These are phyloP conservation scores for Bombyx mori DNA, from an alignment of 1,140 invertebrate genomes.

Conservation along the genomic window ASM3026992v2 NC_085124.1:8973001-8973500, in stretches of 20 bases:
- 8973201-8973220: conserved; percentile 6
- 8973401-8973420: conserved; percentile 18
- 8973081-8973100: too few relatives aligned
- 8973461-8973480: conserved; percentile 60
- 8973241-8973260: conserved; percentile 55
- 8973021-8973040: too few relatives aligned
- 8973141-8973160: too few relatives aligned
- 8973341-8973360: conserved; percentile 19
- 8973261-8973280: conserved; percentile 64
- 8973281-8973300: conserved; percentile 68
- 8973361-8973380: conserved; percentile 13
- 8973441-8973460: conserved; percentile 62
- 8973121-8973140: too few relatives aligned
- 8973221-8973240: conserved; percentile 58
- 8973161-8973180: conserved; percentile 13
- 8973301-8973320: conserved; percentile 34
- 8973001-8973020: too few relatives aligned
- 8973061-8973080: too few relatives aligned
- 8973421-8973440: conserved; percentile 29
- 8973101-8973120: too few relatives aligned
- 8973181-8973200: conserved; percentile 32
- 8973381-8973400: conserved; percentile 27
- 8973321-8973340: conserved; percentile 6
- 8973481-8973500: conserved; percentile 19
- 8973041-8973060: too few relatives aligned